Base-by-base conservation (phyloP, 2,888 invertebrate genomes). In the Phoronis australis region DNA sequence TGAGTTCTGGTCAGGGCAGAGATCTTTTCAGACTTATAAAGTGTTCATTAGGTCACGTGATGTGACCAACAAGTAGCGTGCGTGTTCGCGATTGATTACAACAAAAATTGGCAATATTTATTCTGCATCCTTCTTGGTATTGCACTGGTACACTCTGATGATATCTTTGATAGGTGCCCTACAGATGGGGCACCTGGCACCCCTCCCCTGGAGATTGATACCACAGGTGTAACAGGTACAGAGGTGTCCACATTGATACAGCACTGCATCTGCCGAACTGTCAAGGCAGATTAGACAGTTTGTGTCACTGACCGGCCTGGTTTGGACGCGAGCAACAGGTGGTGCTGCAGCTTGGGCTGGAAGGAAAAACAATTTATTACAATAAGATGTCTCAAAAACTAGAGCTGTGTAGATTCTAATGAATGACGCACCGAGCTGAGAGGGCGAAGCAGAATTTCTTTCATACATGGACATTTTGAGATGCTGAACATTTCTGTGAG, bases 241-340 rank as follows among this genome's bases (percentile, higher is more conserved):
- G 61, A 75, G 66, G 52, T 76, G 76, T 21, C 76, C 75, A 63
- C 75, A 75, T 59, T 72, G 69, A 51, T 76, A 76, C 21, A 75
- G 60, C 12, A 75, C 71, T 1, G 71, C 62, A 59, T 76, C 74
- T 20, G 69, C 64, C 38, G 57, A 54, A 22, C 60, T 63, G 25
- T 71, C 74, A 48, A 74, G 59, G 48, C 76, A 76, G 42, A 76
- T 73, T 21, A 74, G 52, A 55, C 76, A 76, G 44, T 68, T 65
- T 1, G 64, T 60, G 55, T 71, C 71, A 48, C 56, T 62, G n/a
- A 68, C 61, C 25, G 73, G 71, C 4, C 38, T 47, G 4, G 60
- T 52, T n/a, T n/a, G n/a, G n/a, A n/a, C n/a, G 2, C 38, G 24
- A 9, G 50, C 22, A 18, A 45, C 24, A 3, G 47, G 25, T 20